A percentile compares a stretch with the other conserved stretches of the same genome.
These are phyloP conservation scores for Choloepus didactylus DNA, from an alignment of 2,797 vertebrate species.

Conservation along the genomic window DNA sequence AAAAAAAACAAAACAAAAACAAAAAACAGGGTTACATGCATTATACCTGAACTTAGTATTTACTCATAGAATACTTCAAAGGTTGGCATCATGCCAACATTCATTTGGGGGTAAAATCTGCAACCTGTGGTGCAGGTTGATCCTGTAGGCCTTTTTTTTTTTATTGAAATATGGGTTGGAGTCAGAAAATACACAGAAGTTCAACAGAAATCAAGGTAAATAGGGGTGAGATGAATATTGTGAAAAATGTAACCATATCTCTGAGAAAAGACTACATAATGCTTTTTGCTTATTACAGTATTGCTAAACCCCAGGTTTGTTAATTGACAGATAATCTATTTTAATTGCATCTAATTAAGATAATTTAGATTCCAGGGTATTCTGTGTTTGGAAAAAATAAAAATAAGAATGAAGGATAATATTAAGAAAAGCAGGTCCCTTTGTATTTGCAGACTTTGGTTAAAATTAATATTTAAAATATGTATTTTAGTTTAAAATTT, in stretches of 20 bases:
- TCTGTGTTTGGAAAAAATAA: slow-evolving; percentile 29
- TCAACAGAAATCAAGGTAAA: slow-evolving; percentile 34
- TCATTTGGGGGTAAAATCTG: background rate
- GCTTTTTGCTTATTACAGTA: background rate
- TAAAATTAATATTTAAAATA: slow-evolving; percentile 3
- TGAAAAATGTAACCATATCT: slow-evolving; percentile 43
- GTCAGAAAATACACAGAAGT: slow-evolving; percentile 15
- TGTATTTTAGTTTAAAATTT: background rate
- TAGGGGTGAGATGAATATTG: slow-evolving; percentile 30
- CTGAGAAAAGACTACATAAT: slow-evolving; percentile 54
- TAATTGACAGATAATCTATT: slow-evolving; percentile 75
- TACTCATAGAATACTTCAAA: slow-evolving; percentile 20
- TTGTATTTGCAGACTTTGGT: background rate
- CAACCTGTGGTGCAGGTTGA: background rate
- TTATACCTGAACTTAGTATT: background rate
- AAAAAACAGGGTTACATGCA: background rate
- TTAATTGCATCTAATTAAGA: slow-evolving; percentile 80
- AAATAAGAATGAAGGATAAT: slow-evolving; percentile 55
- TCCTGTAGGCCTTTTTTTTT: background rate
- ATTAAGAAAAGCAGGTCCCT: background rate
- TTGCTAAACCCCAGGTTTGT: slow-evolving; percentile 74
- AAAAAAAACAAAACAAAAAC: too few relatives aligned
- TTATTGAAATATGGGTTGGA: background rate
- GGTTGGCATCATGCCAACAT: background rate
- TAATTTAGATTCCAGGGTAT: slow-evolving; percentile 76